Conservation (phyloP, 1,140 invertebrate species). For the Megalonaias nervosa region DNA sequence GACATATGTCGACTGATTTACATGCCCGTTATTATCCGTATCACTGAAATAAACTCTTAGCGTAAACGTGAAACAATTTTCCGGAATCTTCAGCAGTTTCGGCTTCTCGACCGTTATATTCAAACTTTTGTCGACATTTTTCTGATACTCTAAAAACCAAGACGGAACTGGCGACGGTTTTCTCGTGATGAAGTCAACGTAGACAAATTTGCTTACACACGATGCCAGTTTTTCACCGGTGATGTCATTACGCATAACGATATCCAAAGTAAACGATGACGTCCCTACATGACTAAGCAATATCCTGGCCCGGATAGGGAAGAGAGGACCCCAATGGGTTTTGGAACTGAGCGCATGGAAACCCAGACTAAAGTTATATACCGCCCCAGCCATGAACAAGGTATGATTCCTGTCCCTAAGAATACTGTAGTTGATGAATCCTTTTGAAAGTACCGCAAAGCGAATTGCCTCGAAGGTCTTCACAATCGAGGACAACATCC, state of each 20-base stretch:
- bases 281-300: slow-evolving; percentile 15
- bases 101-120: not conserved
- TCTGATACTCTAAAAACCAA: slow-evolving; percentile 16
- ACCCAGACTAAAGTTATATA: slow-evolving; percentile 16
- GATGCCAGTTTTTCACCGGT: slow-evolving; percentile 6
- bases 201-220: slow-evolving; percentile 19
- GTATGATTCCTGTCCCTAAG: slow-evolving; percentile 21
- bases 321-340: slow-evolving; percentile 18
- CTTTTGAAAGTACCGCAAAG: slow-evolving; percentile 8
- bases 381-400: slow-evolving; percentile 25
- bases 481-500: slow-evolving; percentile 27
- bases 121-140: not conserved
- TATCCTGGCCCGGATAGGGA: slow-evolving; percentile 5
- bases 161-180: slow-evolving; percentile 16
- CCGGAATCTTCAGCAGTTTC: slow-evolving; percentile 12
- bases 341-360: slow-evolving; percentile 2
- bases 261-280: slow-evolving; percentile 19
- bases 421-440: slow-evolving; percentile 19
- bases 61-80: slow-evolving; percentile 10
- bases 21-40: slow-evolving; percentile 30
- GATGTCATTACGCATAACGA: not conserved
- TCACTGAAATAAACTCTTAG: slow-evolving; percentile 15
- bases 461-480: slow-evolving; percentile 25
- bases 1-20: slow-evolving; percentile 28
- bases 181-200: slow-evolving; percentile 21